These are phyloP conservation scores for Bos indicus DNA, from an alignment of 2,113 vertebrate species.

Conservation along the genomic window DNA sequence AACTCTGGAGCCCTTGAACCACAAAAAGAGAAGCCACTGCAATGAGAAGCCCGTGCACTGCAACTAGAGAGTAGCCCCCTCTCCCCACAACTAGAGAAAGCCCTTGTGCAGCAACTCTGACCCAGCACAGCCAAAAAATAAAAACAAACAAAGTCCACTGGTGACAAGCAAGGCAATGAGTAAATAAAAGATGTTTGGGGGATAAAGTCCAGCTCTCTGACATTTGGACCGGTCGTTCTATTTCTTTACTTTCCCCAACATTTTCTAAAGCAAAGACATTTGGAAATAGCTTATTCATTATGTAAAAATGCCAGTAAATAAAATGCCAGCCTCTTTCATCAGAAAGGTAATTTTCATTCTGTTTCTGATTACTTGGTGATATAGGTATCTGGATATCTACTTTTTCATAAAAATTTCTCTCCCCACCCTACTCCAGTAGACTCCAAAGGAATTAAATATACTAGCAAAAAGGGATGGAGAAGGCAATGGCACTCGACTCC, in stretches of 20 bases:
- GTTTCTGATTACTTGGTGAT: not conserved
- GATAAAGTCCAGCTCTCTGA: not conserved
- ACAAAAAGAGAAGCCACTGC: not conserved
- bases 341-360: not conserved
- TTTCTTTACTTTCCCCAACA: not conserved
- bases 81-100: not conserved
- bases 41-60: fast-evolving
- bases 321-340: not conserved
- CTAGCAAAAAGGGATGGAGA: not conserved
- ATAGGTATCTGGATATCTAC: not conserved
- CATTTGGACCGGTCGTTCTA: not conserved
- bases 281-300: not conserved
- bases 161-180: not conserved
- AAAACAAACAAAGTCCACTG: not conserved
- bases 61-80: not conserved
- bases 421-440: not conserved
- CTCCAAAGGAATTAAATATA: not conserved
- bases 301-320: not conserved
- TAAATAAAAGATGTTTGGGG: not conserved
- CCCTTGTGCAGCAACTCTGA: not conserved
- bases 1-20: not conserved
- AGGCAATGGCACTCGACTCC: too few species aligned
- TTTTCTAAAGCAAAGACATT: not conserved
- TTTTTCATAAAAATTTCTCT: not conserved
- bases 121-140: not conserved